A percentile compares a stretch with the other conserved stretches of the same genome.
Evolutionary conservation across 1,140 invertebrate genomes (phyloP).

Genomic region (Pararge aegeria): DNA sequence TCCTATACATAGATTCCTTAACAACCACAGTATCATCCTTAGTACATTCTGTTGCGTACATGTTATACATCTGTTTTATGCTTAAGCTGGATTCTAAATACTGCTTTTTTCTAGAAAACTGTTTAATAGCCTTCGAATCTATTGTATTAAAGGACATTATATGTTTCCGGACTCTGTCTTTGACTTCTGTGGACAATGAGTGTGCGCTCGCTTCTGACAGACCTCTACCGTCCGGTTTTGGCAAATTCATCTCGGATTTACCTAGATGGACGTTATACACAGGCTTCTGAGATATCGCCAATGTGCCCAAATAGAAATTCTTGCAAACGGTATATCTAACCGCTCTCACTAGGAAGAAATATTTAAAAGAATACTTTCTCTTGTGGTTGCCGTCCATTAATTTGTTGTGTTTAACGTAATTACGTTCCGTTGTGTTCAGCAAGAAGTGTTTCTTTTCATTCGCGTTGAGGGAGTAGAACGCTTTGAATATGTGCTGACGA

Average conservation of each 20-base stretch:
- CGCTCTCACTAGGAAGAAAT: slow-evolving; percentile 63
- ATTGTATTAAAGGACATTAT: slow-evolving; percentile 60
- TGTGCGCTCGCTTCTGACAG: slow-evolving; percentile 58
- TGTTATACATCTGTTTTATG: slow-evolving; percentile 73
- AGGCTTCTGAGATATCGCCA: slow-evolving; percentile 71
- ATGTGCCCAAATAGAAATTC: slow-evolving; percentile 70
- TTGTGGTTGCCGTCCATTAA: slow-evolving; percentile 38
- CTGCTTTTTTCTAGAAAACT: slow-evolving; percentile 70
- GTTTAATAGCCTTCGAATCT: slow-evolving; percentile 60
- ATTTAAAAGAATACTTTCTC: slow-evolving; percentile 65
- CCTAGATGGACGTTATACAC: slow-evolving; percentile 70
- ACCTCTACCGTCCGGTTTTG: slow-evolving; percentile 67
- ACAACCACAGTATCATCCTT: slow-evolving; percentile 57
- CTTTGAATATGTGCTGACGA: slow-evolving; percentile 67
- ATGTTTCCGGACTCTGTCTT: slow-evolving; percentile 64
- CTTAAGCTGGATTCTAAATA: slow-evolving; percentile 69
- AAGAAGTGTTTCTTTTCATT: slow-evolving; percentile 73
- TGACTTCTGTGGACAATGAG: slow-evolving; percentile 50
- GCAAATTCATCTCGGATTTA: slow-evolving; percentile 69
- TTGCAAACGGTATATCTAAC: slow-evolving; percentile 64
- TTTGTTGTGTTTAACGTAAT: slow-evolving; percentile 49
- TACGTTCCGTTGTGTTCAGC: slow-evolving; percentile 65
- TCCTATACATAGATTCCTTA: slow-evolving; percentile 76
- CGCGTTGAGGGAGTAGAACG: slow-evolving; percentile 67
- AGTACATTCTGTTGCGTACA: slow-evolving; percentile 65